A percentile compares a stretch with the other conserved stretches of the same genome.
Evolutionary conservation across 1,140 invertebrate species (phyloP).

Genomic region (Samia ricini): DNA sequence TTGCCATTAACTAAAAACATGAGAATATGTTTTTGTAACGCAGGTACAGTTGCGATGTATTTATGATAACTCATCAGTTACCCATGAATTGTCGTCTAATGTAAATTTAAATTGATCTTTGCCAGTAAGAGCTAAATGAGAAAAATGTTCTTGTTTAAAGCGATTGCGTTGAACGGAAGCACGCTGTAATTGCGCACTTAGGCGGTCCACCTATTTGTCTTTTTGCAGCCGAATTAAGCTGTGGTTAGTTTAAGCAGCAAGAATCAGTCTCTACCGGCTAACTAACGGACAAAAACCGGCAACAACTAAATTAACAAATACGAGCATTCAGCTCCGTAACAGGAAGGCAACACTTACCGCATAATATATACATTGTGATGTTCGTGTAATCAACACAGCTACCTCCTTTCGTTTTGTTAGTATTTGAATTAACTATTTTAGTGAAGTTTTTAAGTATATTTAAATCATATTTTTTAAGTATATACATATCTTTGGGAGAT

Average conservation of each 20-base stretch:
- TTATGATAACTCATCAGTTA: no score
- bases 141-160: not conserved
- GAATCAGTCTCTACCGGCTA: slow-evolving; percentile 32
- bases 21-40: no score
- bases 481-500: no score
- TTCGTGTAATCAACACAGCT: slow-evolving; percentile 6
- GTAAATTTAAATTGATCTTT: not conserved
- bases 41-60: no score
- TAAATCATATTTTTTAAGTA: no score
- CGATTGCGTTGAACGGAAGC: not conserved
- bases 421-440: not conserved
- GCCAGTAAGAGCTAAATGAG: not conserved
- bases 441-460: not conserved
- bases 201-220: slow-evolving; percentile 13
- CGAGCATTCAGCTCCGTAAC: slow-evolving; percentile 47
- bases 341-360: slow-evolving; percentile 64
- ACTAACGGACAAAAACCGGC: slow-evolving; percentile 40
- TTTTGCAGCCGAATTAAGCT: slow-evolving; percentile 25
- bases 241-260: slow-evolving; percentile 28
- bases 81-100: not conserved
- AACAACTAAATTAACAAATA: slow-evolving; percentile 58
- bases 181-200: slow-evolving; percentile 2
- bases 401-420: not conserved
- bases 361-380: slow-evolving; percentile 31
- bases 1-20: no score